Evolutionary conservation across 2,888 invertebrate genomes (phyloP).

Genomic region (Aspidiotus destructor): DNA sequence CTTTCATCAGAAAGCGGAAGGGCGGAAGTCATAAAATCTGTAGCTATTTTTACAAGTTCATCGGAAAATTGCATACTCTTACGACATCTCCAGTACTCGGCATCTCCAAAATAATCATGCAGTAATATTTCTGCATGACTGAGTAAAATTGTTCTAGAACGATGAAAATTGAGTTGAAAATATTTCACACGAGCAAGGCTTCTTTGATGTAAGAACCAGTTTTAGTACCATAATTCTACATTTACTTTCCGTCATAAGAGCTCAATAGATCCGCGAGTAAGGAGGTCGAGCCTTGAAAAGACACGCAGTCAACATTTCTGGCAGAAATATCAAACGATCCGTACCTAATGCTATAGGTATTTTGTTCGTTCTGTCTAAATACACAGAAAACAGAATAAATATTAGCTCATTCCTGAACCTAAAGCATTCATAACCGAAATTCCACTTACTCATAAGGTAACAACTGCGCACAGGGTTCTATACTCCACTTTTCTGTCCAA

Average conservation of each 20-base stretch:
- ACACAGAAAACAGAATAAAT: too few species aligned
- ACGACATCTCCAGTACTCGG: conserved; percentile 72
- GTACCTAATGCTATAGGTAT: conserved; percentile 52
- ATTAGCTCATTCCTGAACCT: too few species aligned
- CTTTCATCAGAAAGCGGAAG: neutral
- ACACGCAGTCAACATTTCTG: conserved; percentile 60
- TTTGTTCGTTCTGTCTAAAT: neutral
- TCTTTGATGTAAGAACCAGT: neutral
- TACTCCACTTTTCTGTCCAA: conserved; percentile 73
- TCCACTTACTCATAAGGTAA: conserved; percentile 6
- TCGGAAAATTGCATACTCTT: conserved; percentile 84
- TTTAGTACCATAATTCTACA: neutral
- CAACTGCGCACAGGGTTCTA: conserved; percentile 45
- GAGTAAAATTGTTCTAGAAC: conserved; percentile 52
- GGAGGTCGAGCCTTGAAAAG: conserved; percentile 68
- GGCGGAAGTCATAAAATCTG: conserved; percentile 40
- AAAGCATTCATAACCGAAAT: neutral
- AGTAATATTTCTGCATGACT: conserved; percentile 76
- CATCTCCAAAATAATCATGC: conserved; percentile 77
- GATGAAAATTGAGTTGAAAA: too few species aligned
- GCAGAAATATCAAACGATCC: conserved; percentile 60
- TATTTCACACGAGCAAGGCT: conserved; percentile 34
- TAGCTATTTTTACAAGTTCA: conserved; percentile 56
- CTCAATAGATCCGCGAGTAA: conserved; percentile 54
- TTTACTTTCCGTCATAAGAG: conserved; percentile 45